Percentiles rank a stretch among this genome's conserved stretches.
These are phyloP conservation scores for Plebejus melissa DNA, from an alignment of 2,888 invertebrate genomes.

Conservation along the genomic window DNA sequence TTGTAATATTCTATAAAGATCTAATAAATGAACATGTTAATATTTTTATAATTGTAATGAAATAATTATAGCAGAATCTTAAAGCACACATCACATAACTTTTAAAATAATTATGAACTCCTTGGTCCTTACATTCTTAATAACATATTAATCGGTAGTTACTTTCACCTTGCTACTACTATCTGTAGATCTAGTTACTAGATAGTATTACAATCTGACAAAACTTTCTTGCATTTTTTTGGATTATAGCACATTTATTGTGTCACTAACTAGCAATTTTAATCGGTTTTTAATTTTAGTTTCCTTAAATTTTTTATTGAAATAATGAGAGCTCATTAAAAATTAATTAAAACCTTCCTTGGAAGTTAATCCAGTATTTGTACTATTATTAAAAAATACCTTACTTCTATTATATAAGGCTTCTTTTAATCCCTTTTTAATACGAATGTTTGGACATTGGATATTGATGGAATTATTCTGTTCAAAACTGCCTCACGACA, in stretches of 20 bases:
- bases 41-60: slow-evolving; percentile 19
- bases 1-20: slow-evolving; percentile 19
- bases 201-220: background rate
- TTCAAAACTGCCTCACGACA: slow-evolving; percentile 12
- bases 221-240: background rate
- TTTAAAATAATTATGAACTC: slow-evolving; percentile 5
- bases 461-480: background rate
- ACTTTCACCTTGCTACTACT: background rate
- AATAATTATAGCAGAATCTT: background rate
- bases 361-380: background rate
- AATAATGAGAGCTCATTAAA: too few relatives aligned
- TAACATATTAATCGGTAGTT: background rate
- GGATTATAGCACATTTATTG: background rate
- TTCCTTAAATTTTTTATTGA: too few relatives aligned
- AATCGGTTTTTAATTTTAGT: too few relatives aligned
- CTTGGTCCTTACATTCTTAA: background rate
- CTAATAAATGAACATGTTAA: slow-evolving; percentile 3
- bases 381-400: too few relatives aligned
- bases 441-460: background rate
- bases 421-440: background rate
- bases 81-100: background rate
- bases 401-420: background rate
- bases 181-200: background rate
- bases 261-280: background rate
- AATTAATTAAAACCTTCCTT: background rate